Evolutionary conservation across 2,113 vertebrate species (phyloP).

Genomic region (Uropsilus gracilis): DNA sequence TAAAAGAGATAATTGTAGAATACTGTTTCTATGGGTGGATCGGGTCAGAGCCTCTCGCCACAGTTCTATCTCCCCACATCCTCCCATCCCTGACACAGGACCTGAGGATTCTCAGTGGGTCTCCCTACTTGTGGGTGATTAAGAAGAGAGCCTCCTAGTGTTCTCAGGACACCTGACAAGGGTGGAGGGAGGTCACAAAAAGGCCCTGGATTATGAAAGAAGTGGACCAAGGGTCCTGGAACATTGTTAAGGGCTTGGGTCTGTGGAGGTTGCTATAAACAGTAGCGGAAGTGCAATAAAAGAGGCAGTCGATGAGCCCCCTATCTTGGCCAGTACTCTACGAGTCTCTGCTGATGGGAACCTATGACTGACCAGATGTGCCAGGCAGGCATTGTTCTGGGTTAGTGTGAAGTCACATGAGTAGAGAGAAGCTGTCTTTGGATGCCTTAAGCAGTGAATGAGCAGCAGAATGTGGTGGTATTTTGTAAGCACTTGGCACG

Average conservation of each 20-base stretch:
- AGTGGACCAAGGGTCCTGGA: background rate
- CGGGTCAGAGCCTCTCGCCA: background rate
- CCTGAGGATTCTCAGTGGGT: background rate
- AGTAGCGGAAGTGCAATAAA: background rate
- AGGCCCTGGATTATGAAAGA: background rate
- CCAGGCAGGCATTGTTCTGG: background rate
- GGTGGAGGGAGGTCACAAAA: accelerated
- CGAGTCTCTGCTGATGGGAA: accelerated
- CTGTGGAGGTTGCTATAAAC: background rate
- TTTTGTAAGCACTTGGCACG: slow-evolving; percentile 71
- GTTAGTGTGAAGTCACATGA: background rate
- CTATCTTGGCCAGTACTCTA: background rate
- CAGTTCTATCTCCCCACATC: accelerated
- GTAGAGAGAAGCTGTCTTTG: background rate
- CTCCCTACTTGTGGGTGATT: background rate
- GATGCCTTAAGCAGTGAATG: background rate
- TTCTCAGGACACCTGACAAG: background rate
- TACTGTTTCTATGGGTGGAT: accelerated
- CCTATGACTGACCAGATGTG: background rate
- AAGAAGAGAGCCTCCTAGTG: background rate
- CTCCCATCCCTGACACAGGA: background rate
- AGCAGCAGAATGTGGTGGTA: background rate
- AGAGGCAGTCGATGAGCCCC: background rate
- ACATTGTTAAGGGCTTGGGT: background rate
- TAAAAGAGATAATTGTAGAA: accelerated